A percentile compares a stretch with the other conserved stretches of the same genome.
Evolutionary conservation across 2,797 vertebrate genomes (phyloP).

Genomic region (Tapirus indicus): DNA sequence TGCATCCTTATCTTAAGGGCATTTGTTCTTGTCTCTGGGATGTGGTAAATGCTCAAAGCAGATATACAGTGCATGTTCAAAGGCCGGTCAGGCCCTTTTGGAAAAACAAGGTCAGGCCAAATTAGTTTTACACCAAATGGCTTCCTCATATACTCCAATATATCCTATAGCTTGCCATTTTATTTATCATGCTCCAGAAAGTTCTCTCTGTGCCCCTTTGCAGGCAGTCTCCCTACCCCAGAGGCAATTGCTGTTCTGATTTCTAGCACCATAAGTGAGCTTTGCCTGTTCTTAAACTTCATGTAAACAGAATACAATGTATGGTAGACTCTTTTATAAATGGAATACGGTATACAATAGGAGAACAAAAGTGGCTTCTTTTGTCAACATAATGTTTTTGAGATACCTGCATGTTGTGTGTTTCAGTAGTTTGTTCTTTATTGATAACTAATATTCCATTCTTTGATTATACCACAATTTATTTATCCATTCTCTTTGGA

Average conservation of each 20-base stretch:
- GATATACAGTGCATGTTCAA: too few species aligned
- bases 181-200: neutral
- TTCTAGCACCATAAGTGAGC: neutral
- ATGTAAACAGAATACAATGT: neutral
- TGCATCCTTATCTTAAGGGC: too few species aligned
- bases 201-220: neutral
- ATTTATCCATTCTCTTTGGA: neutral
- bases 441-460: slow-evolving; percentile 1
- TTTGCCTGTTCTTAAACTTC: neutral
- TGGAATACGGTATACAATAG: neutral
- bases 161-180: too few species aligned
- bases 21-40: too few species aligned
- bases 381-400: neutral
- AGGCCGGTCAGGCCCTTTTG: too few species aligned
- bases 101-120: too few species aligned
- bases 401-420: neutral
- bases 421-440: neutral
- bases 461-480: neutral
- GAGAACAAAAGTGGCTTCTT: neutral
- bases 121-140: too few species aligned
- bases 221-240: neutral
- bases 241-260: neutral
- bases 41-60: too few species aligned
- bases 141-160: too few species aligned
- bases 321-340: neutral